phyloP scores from a whole-genome alignment of 2,113 vertebrate genomes.

The Ondatra zibethicus region DNA sequence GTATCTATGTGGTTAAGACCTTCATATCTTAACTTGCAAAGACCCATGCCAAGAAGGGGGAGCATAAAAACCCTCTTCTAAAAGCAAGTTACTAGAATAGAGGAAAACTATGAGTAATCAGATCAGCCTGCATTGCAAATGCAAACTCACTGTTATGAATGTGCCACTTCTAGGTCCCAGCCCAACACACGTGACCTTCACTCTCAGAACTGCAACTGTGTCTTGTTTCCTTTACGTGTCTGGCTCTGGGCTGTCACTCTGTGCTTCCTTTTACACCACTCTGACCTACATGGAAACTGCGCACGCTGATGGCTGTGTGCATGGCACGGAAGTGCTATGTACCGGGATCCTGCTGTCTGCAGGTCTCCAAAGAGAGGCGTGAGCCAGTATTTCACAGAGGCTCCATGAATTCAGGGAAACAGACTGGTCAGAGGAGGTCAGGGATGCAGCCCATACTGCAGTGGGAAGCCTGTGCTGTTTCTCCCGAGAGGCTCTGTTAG shows the following conservation, averaged over 20 bases:
- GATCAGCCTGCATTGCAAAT: not conserved
- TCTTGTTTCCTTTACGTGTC: not conserved
- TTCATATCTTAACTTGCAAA: not conserved
- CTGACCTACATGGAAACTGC: rapidly evolving
- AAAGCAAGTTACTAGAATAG: not conserved
- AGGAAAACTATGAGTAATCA: not conserved
- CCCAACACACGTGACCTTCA: no score
- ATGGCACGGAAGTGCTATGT: rapidly evolving
- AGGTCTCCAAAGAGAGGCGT: rapidly evolving
- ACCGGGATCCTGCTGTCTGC: not conserved
- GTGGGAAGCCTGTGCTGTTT: no score
- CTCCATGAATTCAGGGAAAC: rapidly evolving
- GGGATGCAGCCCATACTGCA: not conserved
- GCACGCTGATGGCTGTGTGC: rapidly evolving
- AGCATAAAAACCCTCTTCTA: not conserved
- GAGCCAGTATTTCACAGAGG: not conserved
- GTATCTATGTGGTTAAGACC: not conserved
- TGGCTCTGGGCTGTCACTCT: not conserved
- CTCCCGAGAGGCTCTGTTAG: not conserved
- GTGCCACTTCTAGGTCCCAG: not conserved
- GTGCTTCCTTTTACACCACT: no score
- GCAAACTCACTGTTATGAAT: not conserved
- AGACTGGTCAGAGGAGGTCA: not conserved
- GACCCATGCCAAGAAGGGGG: not conserved
- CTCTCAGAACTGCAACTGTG: not conserved